Evolutionary conservation across 37 sponge, comb jelly and placozoan genomes (phyloP), one percentile per base, ranked within the genome.

Genomic region (Diacarnus erythraeanus): DNA sequence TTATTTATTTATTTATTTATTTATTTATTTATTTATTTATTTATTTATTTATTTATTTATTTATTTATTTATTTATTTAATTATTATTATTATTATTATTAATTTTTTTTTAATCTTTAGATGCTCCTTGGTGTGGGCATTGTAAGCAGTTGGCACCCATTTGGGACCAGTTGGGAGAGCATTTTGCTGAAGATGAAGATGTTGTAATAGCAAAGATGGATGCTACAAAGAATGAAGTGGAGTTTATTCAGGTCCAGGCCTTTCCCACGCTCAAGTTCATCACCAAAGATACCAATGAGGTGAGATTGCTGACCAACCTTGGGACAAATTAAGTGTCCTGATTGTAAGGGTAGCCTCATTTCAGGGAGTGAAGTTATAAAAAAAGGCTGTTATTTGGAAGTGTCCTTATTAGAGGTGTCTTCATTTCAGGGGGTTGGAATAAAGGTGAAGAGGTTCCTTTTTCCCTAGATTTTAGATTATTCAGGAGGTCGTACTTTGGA

Each of bases 51-150:
- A n/a, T n/a, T n/a, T n/a, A n/a, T n/a, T n/a, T n/a, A n/a, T n/a
- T n/a, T n/a, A 64, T 12, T 25, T 64, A 12, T 25, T 9, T 64
- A 64, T 12, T 64, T 64, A 64, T 23, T 25, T 27, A 23, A 64
- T 9, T 9, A 64, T 25, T 25, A 64, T 64, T 25, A 64, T 64
- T 64, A n/a, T n/a, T 36, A 23, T 12, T 10, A 4, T 12, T 34
- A 15, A 27, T 57, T n/a, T n/a, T n/a, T n/a, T n/a, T n/a, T 33
- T 23, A 12, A 40, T 42, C 20, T 71, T n/a, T 56, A 95, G 96
- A 98, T 87, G 99, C 99, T 34, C 99, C 99, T 51, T 98, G 99
- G 99, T 98, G 99, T 84, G 99, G 99, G 20, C 99, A 98, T 73
- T 98, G 99, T 84, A 98, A 98, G 73, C 92, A 94, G 71, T 84